phyloP scores from a whole-genome alignment of 2,797 vertebrate genomes.

The Xyrichtys novacula region DNA sequence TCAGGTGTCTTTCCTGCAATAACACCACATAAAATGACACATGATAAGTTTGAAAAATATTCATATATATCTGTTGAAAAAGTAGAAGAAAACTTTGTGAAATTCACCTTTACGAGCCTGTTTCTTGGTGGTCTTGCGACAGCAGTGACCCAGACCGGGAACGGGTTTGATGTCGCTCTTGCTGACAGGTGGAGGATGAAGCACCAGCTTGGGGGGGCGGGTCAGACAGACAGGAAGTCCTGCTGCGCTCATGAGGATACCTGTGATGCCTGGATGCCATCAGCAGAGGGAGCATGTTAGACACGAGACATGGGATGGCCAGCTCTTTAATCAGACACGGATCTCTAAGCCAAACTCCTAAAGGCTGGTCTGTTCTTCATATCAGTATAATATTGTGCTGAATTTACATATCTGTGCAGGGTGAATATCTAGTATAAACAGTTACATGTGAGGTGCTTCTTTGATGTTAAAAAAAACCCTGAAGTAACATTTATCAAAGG shows the following conservation, averaged over 20 bases:
- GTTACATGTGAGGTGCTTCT: too few species aligned
- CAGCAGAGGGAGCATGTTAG: conserved; percentile 53
- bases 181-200: conserved; percentile 95
- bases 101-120: conserved; percentile 93
- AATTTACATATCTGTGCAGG: background rate
- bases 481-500: background rate
- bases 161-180: conserved; percentile 97
- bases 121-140: conserved; percentile 96
- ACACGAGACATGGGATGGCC: background rate
- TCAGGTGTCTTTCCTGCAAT: conserved; percentile 92
- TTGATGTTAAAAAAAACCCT: too few species aligned
- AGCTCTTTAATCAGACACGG: conserved; percentile 2
- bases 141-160: conserved; percentile 93
- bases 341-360: background rate
- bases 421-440: background rate
- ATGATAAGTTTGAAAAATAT: background rate
- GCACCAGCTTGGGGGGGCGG: conserved; percentile 93
- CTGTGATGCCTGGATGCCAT: conserved; percentile 90
- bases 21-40: background rate
- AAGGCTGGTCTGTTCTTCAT: background rate
- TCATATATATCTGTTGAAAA: too few species aligned
- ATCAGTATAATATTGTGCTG: background rate
- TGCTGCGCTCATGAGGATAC: conserved; percentile 96
- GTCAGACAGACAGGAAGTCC: conserved; percentile 97
- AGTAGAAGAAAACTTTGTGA: background rate